Base-by-base conservation (phyloP, 2,113 vertebrate genomes). In the Girardinichthys multiradiatus region DNA sequence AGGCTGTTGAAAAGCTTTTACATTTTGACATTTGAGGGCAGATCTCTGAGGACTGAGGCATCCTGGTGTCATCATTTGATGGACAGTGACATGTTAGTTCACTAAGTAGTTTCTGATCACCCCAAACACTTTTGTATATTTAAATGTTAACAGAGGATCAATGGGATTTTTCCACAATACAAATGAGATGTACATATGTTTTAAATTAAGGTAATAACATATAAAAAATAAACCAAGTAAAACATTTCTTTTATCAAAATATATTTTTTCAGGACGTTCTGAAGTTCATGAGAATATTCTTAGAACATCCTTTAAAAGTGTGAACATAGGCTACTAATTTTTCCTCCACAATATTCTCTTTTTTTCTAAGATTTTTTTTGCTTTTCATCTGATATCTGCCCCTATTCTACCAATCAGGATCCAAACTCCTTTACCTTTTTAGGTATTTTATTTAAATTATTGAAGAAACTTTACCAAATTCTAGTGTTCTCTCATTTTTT, bases 1-100 rank as follows among this genome's bases (percentile, higher is more conserved):
- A 83, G 88, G 77, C 57, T 42, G 27, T 24, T 54, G 1, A 57
- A 24, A 28, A 30, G 2, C 58, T 30, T 10, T 19, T 3, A 30
- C 28, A 60, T 28, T 28, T 15, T 14, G 33, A n/a, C 48, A 68
- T n/a, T 21, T 48, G 15, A 19, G 15, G 35, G 45, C 0, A 14
- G 14, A 75, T 14, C n/a, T 28, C 33, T 31, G 0, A 77, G 31
- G 30, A n/a, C 21, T n/a, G 21, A 51, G 6, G 8, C 2, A 7
- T 51, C 48, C n/a, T 7, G 24, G 57, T 6, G 21, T 42, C 24
- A 11, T 65, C 15, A 19, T 54, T 54, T 24, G 7, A 11, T 24
- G 24, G 48, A 39, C 37, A 39, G 6, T 10, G 24, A 54, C 0
- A n/a, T 54, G 24, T 21, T 10, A 54, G 24, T 54, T 54, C 48